phyloP scores from a whole-genome alignment of 1,140 invertebrate genomes.

The Octopus bimaculoides region DNA sequence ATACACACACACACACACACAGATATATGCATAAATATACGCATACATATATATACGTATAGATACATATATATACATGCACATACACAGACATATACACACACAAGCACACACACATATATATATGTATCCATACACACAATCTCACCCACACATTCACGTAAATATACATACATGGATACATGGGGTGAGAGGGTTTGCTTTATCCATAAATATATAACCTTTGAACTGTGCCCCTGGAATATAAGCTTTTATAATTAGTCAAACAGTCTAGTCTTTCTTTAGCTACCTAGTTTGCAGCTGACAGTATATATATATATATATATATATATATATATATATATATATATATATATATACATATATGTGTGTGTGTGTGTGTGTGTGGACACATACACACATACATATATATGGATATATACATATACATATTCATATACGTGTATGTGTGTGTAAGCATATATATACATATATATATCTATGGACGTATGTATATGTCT shows the following conservation, averaged over 20 bases:
- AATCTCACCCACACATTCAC: no score
- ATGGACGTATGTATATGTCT: not conserved
- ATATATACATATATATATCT: not conserved
- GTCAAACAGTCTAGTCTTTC: no score
- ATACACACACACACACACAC: no score
- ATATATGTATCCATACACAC: no score
- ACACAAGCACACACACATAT: no score
- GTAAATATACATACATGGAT: no score
- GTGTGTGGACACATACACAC: not conserved
- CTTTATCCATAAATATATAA: no score
- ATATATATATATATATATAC: slow-evolving; percentile 2
- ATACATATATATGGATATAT: not conserved
- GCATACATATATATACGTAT: not conserved
- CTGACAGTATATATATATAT: not conserved
- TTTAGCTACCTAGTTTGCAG: not conserved
- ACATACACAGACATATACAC: no score
- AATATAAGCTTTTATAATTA: no score
- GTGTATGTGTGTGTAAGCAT: not conserved
- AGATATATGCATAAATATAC: not conserved
- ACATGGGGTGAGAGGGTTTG: no score
- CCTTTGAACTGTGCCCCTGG: no score
- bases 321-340: slow-evolving; percentile 4
- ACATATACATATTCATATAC: not conserved
- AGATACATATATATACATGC: not conserved
- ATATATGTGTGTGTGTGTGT: not conserved